Evolutionary conservation across 1,140 invertebrate species (phyloP).

Genomic region (Monomorium pharaonis): DNA sequence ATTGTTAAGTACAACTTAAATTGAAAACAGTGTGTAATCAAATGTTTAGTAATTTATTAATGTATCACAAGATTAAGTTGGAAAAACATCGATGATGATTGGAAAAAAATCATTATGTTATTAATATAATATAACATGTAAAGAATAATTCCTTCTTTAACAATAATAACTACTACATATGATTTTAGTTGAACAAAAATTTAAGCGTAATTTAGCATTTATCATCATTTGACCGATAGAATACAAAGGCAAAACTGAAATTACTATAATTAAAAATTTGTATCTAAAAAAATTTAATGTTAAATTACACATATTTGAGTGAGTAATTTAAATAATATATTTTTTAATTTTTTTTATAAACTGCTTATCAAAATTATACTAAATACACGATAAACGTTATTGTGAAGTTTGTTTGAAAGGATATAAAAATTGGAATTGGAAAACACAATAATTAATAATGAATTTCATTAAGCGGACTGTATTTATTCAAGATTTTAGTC

Average conservation of each 20-base stretch:
- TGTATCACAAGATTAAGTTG: not conserved
- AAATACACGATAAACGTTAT: not conserved
- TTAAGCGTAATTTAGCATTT: not conserved
- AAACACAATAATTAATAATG: constrained; percentile 40
- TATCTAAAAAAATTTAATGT: not conserved
- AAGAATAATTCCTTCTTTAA: constrained; percentile 11
- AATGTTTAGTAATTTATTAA: constrained; percentile 23
- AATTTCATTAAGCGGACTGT: constrained; percentile 29
- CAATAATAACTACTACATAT: constrained; percentile 1
- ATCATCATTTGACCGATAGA: not conserved
- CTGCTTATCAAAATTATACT: not conserved
- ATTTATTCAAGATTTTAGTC: constrained; percentile 10
- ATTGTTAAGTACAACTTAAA: not conserved
- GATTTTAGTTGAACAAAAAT: not conserved
- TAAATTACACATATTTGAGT: not conserved
- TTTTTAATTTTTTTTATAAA: not conserved
- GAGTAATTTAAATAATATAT: not conserved
- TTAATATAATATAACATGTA: not conserved
- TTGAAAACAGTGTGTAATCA: constrained; percentile 33
- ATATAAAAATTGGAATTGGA: not conserved
- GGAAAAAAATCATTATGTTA: not conserved
- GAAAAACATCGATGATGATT: not conserved
- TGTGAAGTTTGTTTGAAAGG: not conserved
- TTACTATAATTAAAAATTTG: not conserved
- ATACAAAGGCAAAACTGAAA: not conserved